phyloP scores from a whole-genome alignment of 2,797 vertebrate species.

The Pseudomugil tenellus region DNA sequence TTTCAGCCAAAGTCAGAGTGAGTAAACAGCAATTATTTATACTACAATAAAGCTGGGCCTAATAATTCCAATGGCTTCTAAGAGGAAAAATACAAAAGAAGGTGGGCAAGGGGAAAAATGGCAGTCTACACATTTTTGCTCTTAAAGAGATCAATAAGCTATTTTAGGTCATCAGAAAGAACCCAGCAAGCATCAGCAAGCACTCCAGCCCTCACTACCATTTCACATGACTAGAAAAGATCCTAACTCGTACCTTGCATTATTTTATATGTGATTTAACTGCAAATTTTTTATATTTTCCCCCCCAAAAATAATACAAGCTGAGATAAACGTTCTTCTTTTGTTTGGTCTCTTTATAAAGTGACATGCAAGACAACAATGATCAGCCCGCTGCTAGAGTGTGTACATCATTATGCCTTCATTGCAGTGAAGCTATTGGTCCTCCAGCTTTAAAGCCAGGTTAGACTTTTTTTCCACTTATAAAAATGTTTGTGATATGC shows the following conservation, averaged over 20 bases:
- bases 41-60: constrained; percentile 58
- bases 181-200: constrained; percentile 37
- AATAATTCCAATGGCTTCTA: constrained; percentile 52
- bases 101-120: constrained; percentile 22
- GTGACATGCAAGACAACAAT: neutral
- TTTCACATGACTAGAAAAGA: constrained; percentile 12
- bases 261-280: too few relatives aligned
- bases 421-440: neutral
- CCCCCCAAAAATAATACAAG: neutral
- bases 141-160: constrained; percentile 76
- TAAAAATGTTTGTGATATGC: neutral
- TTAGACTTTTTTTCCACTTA: too few relatives aligned
- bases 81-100: constrained; percentile 42
- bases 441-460: too few relatives aligned
- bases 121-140: constrained; percentile 56
- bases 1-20: constrained; percentile 49
- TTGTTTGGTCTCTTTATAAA: neutral
- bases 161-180: constrained; percentile 75
- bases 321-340: constrained; percentile 8
- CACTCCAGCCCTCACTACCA: constrained; percentile 10
- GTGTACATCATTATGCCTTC: neutral
- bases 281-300: neutral
- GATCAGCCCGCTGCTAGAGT: neutral
- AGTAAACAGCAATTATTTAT: constrained; percentile 62
- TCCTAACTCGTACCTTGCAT: constrained; percentile 10